phyloP scores from a whole-genome alignment of 2,797 vertebrate species.

The Benthosema pterotum region DNA sequence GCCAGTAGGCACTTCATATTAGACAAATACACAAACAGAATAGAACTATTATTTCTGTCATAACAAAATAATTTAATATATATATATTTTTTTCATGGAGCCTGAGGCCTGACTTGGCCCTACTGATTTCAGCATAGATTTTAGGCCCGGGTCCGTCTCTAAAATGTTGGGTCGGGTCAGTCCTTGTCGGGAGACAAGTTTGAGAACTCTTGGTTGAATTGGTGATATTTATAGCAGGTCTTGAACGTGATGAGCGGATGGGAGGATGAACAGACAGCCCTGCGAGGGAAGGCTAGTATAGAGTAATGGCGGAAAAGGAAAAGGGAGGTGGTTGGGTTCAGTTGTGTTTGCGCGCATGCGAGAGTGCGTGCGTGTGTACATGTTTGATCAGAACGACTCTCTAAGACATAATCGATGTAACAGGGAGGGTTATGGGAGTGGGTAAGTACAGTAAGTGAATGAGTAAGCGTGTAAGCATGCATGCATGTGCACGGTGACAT shows the following conservation, averaged over 20 bases:
- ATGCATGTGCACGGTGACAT: conserved; percentile 26
- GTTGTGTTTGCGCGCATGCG: conserved; percentile 2
- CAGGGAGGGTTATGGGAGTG: not conserved
- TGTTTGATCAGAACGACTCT: conserved; percentile 15
- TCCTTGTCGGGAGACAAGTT: too few relatives aligned
- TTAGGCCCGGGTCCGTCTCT: too few relatives aligned
- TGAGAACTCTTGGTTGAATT: too few relatives aligned
- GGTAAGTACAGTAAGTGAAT: conserved; percentile 5
- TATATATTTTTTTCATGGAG: too few relatives aligned
- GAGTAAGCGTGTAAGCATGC: conserved; percentile 18
- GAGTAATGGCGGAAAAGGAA: conserved; percentile 60
- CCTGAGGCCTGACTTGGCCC: too few relatives aligned
- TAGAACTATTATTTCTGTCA: too few relatives aligned
- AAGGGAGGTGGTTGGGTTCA: conserved; percentile 45
- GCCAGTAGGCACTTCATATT: too few relatives aligned
- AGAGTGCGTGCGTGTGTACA: not conserved
- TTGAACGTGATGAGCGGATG: conserved; percentile 29
- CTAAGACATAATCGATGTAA: conserved; percentile 24
- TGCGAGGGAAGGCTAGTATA: conserved; percentile 7
- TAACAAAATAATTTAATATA: too few relatives aligned
- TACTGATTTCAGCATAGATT: too few relatives aligned
- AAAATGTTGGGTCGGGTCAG: too few relatives aligned
- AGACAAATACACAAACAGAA: too few relatives aligned
- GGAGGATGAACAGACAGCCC: conserved; percentile 23
- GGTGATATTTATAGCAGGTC: conserved; percentile 44